Evolutionary conservation across 2,797 vertebrate species (phyloP).

Genomic region (Erpetoichthys calabaricus): DNA sequence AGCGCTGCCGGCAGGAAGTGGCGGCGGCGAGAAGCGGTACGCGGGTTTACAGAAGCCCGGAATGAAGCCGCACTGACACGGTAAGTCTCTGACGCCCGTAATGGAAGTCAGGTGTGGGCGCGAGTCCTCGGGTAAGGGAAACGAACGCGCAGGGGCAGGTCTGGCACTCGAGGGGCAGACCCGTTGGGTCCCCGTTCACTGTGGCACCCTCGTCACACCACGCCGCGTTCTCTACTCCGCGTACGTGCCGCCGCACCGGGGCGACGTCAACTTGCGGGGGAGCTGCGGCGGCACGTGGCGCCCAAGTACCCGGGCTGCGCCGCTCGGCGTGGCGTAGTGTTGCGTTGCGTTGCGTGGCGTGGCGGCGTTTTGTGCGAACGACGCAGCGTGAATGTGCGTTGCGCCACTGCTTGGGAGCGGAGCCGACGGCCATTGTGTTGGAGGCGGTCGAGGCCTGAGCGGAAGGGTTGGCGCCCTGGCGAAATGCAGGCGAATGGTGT

Average conservation of each 20-base stretch:
- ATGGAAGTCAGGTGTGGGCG: neutral
- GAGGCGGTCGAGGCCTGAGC: too few relatives aligned
- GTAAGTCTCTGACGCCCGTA: neutral
- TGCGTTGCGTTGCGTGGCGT: neutral
- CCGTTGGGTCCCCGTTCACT: slow-evolving; percentile 7
- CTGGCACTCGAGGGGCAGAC: slow-evolving; percentile 37
- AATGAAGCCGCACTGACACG: neutral
- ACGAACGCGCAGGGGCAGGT: slow-evolving; percentile 9
- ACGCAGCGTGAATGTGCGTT: too few relatives aligned
- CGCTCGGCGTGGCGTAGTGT: neutral
- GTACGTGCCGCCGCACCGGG: slow-evolving; percentile 60
- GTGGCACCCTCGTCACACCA: slow-evolving; percentile 38
- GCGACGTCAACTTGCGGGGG: slow-evolving; percentile 51
- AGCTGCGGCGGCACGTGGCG: slow-evolving; percentile 8
- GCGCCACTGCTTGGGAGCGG: too few relatives aligned
- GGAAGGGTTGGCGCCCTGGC: too few relatives aligned
- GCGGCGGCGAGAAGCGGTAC: too few relatives aligned
- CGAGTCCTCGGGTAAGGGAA: slow-evolving; percentile 5
- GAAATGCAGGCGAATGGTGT: too few relatives aligned
- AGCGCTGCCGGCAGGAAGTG: too few relatives aligned
- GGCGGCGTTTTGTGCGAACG: neutral
- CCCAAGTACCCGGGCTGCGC: slow-evolving; percentile 4
- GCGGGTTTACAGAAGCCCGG: slow-evolving; percentile 1
- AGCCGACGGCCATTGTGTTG: too few relatives aligned
- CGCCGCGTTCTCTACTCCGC: slow-evolving; percentile 32